Conservation (phyloP, 2,797 vertebrate species). For the Catostomus latipinnis region DNA sequence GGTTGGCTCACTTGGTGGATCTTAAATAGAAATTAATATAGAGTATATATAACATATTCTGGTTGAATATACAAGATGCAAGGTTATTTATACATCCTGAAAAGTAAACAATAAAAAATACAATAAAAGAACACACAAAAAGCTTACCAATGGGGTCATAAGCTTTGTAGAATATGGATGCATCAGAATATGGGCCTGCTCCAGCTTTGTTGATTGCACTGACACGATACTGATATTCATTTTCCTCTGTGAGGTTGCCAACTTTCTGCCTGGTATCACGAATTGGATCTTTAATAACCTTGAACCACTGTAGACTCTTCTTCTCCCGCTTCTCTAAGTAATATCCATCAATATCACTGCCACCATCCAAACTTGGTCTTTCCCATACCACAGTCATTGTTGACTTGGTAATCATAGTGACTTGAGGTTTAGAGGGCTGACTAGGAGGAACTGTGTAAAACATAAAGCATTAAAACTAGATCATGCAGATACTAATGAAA, state of each 20-base stretch:
- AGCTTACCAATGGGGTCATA: slow-evolving; percentile 91
- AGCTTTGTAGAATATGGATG: slow-evolving; percentile 92
- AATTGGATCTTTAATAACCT: slow-evolving; percentile 93
- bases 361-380: slow-evolving; percentile 91
- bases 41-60: background rate
- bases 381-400: slow-evolving; percentile 96
- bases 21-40: slow-evolving; percentile 70
- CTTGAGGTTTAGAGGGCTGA: slow-evolving; percentile 89
- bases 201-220: slow-evolving; percentile 96
- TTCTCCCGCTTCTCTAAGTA: slow-evolving; percentile 96
- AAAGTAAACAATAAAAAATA: background rate
- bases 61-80: background rate
- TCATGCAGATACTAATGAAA: background rate
- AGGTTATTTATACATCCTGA: background rate
- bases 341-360: slow-evolving; percentile 95
- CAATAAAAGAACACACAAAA: background rate
- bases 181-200: slow-evolving; percentile 89
- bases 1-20: slow-evolving; percentile 91
- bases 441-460: slow-evolving; percentile 88
- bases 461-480: slow-evolving; percentile 17
- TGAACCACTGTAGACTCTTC: slow-evolving; percentile 98
- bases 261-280: slow-evolving; percentile 98
- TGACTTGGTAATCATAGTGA: slow-evolving; percentile 92
- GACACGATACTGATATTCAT: slow-evolving; percentile 93
- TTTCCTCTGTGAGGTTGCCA: slow-evolving; percentile 86